Evolutionary conservation across 1,140 invertebrate genomes (phyloP), one percentile per base, ranked within the genome.

Genomic region (Drosophila lacteicornis): DNA sequence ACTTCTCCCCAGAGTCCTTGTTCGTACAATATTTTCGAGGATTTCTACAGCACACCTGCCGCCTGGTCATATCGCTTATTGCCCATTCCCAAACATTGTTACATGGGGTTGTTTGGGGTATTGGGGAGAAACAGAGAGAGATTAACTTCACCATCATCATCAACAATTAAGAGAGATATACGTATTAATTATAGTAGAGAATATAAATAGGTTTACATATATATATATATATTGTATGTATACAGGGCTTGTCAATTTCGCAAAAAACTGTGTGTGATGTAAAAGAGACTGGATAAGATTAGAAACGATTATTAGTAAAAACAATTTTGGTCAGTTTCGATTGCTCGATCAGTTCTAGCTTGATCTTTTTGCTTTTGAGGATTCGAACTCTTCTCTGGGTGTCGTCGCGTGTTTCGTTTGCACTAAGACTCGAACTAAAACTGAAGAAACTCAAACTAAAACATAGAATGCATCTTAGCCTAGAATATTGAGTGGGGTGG

Each of bases 51-150:
- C 93, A 94, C 93, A 80, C 90, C 94, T 94, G 93, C 93, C 94
- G 94, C 93, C 93, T 95, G 94, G 94, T 94, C 94, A 94, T 94
- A 94, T 95, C 93, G 94, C 94, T 94, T 92, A 94, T 94, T 94
- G 94, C 94, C 94, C 94, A 95, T 95, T 94, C 94, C 94, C 93
- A 93, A 91, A 92, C 91, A 92, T 91, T 75, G 91, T 92, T 80
- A 88, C 65, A 84, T 43, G 61, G 80, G 69, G 67, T 42, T 75
- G 45, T 77, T 66, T 56, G 61, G 59, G 40, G 51, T 59, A 59
- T 83, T 71, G 40, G 43, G 93, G 84, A 88, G 76, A 71, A 94
- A 94, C 93, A 78, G 74, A 78, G 71, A 74, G 70, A 77, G 93
- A 94, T 94, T 94, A 56, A 94, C 82, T 86, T 90, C 85, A 88